Conservation (phyloP, 2,888 invertebrate species). For the Liposcelis brunnea region DNA sequence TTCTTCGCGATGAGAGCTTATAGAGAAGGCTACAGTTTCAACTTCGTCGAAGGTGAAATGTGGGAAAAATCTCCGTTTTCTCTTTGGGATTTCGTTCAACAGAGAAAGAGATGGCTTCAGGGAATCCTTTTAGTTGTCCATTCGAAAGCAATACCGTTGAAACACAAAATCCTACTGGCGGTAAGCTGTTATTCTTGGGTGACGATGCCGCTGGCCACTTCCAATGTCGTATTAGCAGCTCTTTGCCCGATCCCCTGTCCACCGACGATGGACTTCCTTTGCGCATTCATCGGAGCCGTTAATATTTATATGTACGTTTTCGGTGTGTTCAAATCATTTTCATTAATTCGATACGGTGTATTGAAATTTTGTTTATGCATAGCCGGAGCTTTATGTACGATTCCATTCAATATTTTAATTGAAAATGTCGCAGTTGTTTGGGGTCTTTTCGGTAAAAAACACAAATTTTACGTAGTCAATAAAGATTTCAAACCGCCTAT, state of each 20-base stretch:
- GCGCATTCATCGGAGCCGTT: conserved; percentile 82
- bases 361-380: conserved; percentile 62
- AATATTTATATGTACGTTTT: conserved; percentile 97
- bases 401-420: conserved; percentile 84
- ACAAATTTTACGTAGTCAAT: conserved; percentile 93
- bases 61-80: conserved; percentile 97
- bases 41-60: conserved; percentile 96
- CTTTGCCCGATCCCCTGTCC: conserved; percentile 79
- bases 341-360: conserved; percentile 69
- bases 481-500: conserved; percentile 64
- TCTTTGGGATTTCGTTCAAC: conserved; percentile 86
- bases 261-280: conserved; percentile 63
- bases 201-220: conserved; percentile 80
- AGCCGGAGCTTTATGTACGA: conserved; percentile 71
- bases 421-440: conserved; percentile 91
- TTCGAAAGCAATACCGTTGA: conserved; percentile 62
- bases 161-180: conserved; percentile 62
- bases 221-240: conserved; percentile 70
- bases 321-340: conserved; percentile 93
- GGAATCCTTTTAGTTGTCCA: conserved; percentile 79
- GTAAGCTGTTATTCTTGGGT: conserved; percentile 93
- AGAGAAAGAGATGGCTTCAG: conserved; percentile 90
- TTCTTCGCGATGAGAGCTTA: conserved; percentile 94
- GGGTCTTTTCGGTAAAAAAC: conserved; percentile 87
- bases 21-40: conserved; percentile 76